Base-by-base conservation (phyloP, 2,888 invertebrate species). In the Sycophila texana region DNA sequence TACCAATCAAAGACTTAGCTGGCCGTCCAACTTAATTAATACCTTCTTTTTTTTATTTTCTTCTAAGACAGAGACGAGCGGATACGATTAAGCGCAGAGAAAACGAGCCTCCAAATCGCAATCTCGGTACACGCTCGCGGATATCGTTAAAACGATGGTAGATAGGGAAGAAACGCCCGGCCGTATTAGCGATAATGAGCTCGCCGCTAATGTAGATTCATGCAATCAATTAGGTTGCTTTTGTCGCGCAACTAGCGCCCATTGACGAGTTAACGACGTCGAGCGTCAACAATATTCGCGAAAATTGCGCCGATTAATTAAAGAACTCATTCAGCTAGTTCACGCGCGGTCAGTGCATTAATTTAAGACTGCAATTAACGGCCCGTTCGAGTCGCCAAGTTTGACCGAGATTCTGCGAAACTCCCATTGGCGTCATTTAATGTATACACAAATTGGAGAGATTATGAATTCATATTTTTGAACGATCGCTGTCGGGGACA, bases 161-260 rank as follows among this genome's bases (percentile, higher is more conserved):
- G 60, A 30, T 26, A 26, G 60, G 7, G 61, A 60, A 26, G 22
- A 14, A 60, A 22, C 26, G 26, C 60, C 20, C 58, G 53, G 53
- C 53, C 60, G 26, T 55, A 47, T 39, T 22, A 16, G 70, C 30
- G 74, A 75, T 81, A 80, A 82, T 80, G 66, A 70, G 65, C 39
- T 49, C 30, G 72, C 74, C 22, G 57, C 26, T 67, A 67, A 75
- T 77, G 79, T 66, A 80, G 60, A 79, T 81, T 77, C 65, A 80
- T 68, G 57, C 76, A 67, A 71, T 82, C 78, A 80, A 80, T 81
- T 73, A 61, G 67, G 55, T 47, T 18, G 74, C 77, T 78, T 74
- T 71, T 71, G 77, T 74, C 70, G 4, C 47, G 20, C 49, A 70
- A 77, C 63, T 61, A 63, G 57, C 71, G 20, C 39, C 81, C 76